Conservation (phyloP, 2,888 invertebrate genomes). For the Belgica antarctica region DNA sequence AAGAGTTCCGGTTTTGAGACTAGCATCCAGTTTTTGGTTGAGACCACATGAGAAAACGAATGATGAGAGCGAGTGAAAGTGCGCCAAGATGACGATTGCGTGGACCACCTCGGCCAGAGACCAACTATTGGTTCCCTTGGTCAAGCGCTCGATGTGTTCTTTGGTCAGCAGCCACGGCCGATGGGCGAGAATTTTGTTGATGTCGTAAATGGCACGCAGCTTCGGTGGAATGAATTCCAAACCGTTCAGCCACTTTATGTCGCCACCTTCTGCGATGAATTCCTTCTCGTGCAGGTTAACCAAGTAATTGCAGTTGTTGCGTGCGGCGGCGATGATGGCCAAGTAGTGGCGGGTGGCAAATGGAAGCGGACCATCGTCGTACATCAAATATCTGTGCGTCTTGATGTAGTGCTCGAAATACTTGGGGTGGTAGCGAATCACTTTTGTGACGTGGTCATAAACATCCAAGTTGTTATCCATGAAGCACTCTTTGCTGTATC, state of each 20-base stretch:
- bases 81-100: slow-evolving; percentile 77
- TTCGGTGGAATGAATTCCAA: slow-evolving; percentile 72
- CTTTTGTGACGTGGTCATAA: slow-evolving; percentile 72
- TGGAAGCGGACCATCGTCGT: slow-evolving; percentile 79
- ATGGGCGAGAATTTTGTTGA: slow-evolving; percentile 84
- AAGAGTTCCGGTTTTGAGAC: slow-evolving; percentile 21
- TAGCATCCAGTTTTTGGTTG: slow-evolving; percentile 66
- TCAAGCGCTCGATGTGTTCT: slow-evolving; percentile 74
- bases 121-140: slow-evolving; percentile 70
- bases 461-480: slow-evolving; percentile 51
- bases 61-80: slow-evolving; percentile 82
- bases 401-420: slow-evolving; percentile 76
- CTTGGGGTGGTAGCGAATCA: slow-evolving; percentile 78
- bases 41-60: slow-evolving; percentile 84
- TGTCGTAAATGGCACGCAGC: slow-evolving; percentile 74
- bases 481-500: slow-evolving; percentile 50
- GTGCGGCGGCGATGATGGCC: slow-evolving; percentile 83
- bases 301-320: slow-evolving; percentile 81
- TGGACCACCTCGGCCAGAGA: slow-evolving; percentile 82
- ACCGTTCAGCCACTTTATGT: slow-evolving; percentile 74
- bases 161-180: slow-evolving; percentile 79
- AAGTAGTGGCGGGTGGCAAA: slow-evolving; percentile 79
- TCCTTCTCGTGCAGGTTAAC: slow-evolving; percentile 77
- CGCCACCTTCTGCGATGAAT: slow-evolving; percentile 74
- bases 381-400: slow-evolving; percentile 75